Conservation (phyloP, 2,797 vertebrate species). For the Potorous gilbertii region DNA sequence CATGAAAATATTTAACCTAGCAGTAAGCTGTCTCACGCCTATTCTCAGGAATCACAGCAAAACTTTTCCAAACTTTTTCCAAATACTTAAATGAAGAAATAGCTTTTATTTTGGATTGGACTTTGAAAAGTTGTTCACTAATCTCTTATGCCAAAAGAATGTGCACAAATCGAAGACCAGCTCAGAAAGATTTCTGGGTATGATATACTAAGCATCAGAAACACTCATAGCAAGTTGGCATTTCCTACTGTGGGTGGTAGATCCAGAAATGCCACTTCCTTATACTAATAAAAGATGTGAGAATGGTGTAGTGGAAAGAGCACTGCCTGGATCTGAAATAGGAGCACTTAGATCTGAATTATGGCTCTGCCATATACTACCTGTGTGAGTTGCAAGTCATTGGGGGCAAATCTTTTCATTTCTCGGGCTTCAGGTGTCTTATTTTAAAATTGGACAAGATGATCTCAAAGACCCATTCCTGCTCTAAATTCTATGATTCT, state of each 20-base stretch:
- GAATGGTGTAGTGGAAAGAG: not conserved
- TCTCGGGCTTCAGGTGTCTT: not conserved
- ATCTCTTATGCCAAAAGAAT: constrained; percentile 28
- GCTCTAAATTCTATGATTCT: not conserved
- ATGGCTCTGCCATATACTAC: not conserved
- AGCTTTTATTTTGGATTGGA: constrained; percentile 24
- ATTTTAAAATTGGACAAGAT: not conserved
- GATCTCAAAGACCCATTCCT: constrained; percentile 62
- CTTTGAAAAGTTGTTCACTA: constrained; percentile 52
- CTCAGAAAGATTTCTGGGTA: constrained; percentile 42
- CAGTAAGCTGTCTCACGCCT: not conserved
- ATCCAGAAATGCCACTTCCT: constrained; percentile 55
- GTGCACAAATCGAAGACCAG: not conserved
- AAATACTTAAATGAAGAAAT: not conserved
- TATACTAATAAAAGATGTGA: constrained; percentile 61
- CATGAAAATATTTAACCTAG: constrained; percentile 63
- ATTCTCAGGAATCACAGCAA: not conserved
- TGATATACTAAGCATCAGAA: constrained; percentile 49
- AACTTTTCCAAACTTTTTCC: constrained; percentile 26
- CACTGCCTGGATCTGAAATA: not conserved
- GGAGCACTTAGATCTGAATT: not conserved
- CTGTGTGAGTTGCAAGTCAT: constrained; percentile 17
- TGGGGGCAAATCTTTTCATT: not conserved
- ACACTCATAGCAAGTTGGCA: constrained; percentile 46
- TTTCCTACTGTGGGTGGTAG: constrained; percentile 46